Evolutionary conservation across 2,113 vertebrate species (phyloP).

Genomic region (Vulpes vulpes): DNA sequence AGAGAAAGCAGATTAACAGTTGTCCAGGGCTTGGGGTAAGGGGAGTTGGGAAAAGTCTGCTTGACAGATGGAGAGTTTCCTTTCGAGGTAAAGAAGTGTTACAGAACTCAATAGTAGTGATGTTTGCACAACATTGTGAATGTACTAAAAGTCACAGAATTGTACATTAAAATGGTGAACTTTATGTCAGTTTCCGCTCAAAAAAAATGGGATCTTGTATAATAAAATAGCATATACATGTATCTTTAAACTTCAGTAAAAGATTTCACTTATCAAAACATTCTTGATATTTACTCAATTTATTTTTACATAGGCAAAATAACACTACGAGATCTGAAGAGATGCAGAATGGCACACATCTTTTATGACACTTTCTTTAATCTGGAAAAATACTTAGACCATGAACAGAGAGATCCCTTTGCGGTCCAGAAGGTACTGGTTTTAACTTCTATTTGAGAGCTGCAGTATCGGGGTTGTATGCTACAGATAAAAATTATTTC

Average conservation of each 20-base stretch:
- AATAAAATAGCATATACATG: constrained; percentile 2
- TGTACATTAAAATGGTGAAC: background rate
- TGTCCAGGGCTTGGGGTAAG: background rate
- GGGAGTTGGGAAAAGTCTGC: background rate
- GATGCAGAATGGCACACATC: constrained; percentile 97
- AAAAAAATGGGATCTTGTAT: constrained; percentile 4
- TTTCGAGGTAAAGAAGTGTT: background rate
- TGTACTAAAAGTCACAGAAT: constrained; percentile 10
- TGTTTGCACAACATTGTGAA: background rate
- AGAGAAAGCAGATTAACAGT: constrained; percentile 7
- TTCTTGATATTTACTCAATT: constrained; percentile 50
- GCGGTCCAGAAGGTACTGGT: constrained; percentile 96
- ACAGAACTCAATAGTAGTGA: background rate
- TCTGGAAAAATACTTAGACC: constrained; percentile 99
- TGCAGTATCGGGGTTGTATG: background rate
- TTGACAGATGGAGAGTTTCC: background rate
- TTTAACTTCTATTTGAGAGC: constrained; percentile 42
- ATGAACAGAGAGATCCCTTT: constrained; percentile 99
- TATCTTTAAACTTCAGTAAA: constrained; percentile 46
- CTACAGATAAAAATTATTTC: constrained; percentile 29
- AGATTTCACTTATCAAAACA: constrained; percentile 29
- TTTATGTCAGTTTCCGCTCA: constrained; percentile 43
- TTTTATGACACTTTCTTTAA: constrained; percentile 99
- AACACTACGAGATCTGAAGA: constrained; percentile 96
- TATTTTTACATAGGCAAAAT: constrained; percentile 92